Base-by-base conservation (phyloP, 2,797 vertebrate species). In the Gobio occitaniae region DNA sequence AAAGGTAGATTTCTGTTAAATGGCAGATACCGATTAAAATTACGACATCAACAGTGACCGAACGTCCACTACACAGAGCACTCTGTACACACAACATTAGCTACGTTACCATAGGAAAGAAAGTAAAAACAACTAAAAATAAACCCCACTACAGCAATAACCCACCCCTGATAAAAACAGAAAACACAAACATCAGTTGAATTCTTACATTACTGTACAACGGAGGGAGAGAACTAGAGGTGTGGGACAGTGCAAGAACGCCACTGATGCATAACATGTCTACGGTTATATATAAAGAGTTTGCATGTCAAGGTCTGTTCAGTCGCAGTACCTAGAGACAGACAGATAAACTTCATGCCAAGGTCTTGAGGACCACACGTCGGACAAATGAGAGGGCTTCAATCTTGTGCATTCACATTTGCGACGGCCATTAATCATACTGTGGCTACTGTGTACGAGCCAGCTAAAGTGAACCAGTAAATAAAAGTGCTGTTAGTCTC, bases 121-220 rank as follows among this genome's bases (percentile, higher is more conserved):
- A 86, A 90, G 92, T 86, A 84, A 89, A 88, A 74, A 87, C 48
- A 69, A 93, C 91, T 48, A 90, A 56, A 85, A 89, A 90, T 87
- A 59, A 85, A 90, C 86, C 88, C 59, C 38, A 59, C 76, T 83
- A 87, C 74, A 66, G 78, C 70, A 47, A 25, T 25, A 25, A 65
- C 85, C 85, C 63, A 9, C 80, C 71, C 71, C 74, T 69, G 47
- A 86, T 84, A 90, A 87, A 89, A 86, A 90, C 82, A 90, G 80
- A 47, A 80, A 86, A 90, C 88, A 91, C 81, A 90, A 25, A 83
- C 90, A 88, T 72, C 83, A 88, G 91, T 93, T 89, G 65, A 89
- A 93, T 91, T 93, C 92, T 93, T 94, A 95, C 92, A 95, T 93
- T 91, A 92, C 93, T 95, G 91, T 95, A 95, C 94, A 95, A 90